These are phyloP conservation scores for Cryptosula pallasiana DNA, from an alignment of 2,888 invertebrate species.

Conservation along the genomic window DNA sequence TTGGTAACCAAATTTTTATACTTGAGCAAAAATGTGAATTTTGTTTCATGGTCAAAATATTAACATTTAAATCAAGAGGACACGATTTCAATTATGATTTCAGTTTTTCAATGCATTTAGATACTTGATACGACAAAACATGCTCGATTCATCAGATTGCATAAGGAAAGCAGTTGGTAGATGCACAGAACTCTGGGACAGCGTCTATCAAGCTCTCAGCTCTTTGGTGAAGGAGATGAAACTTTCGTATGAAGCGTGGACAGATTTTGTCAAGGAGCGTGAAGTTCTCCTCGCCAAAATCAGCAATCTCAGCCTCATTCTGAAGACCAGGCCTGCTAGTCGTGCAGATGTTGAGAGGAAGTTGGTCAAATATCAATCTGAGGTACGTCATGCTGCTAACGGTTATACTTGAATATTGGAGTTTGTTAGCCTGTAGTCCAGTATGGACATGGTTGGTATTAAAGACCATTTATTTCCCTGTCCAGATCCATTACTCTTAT, in stretches of 20 bases:
- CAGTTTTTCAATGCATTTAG: not conserved
- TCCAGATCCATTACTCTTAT: too few relatives aligned
- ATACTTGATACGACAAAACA: constrained; percentile 4
- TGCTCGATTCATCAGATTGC: not conserved
- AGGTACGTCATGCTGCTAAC: not conserved
- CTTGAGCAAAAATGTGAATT: too few relatives aligned
- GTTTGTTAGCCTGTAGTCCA: too few relatives aligned
- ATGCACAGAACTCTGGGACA: constrained; percentile 17
- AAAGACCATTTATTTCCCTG: too few relatives aligned
- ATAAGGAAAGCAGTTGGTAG: not conserved
- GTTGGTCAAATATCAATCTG: not conserved
- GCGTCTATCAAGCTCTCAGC: not conserved
- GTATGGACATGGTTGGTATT: too few relatives aligned
- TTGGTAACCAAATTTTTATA: too few relatives aligned
- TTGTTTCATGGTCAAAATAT: too few relatives aligned
- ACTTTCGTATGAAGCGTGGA: not conserved
- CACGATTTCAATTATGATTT: not conserved
- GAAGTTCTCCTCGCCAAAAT: constrained; percentile 1
- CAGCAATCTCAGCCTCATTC: constrained; percentile 6
- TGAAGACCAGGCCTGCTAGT: not conserved
- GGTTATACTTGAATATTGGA: not conserved
- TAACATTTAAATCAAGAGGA: too few relatives aligned
- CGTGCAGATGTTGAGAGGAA: not conserved
- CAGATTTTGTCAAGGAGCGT: constrained; percentile 16
- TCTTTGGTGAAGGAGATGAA: not conserved